Conservation (phyloP, 30 jellyfish, hydroid and myxozoan genomes). For the Haliclystus octoradiatus region DNA sequence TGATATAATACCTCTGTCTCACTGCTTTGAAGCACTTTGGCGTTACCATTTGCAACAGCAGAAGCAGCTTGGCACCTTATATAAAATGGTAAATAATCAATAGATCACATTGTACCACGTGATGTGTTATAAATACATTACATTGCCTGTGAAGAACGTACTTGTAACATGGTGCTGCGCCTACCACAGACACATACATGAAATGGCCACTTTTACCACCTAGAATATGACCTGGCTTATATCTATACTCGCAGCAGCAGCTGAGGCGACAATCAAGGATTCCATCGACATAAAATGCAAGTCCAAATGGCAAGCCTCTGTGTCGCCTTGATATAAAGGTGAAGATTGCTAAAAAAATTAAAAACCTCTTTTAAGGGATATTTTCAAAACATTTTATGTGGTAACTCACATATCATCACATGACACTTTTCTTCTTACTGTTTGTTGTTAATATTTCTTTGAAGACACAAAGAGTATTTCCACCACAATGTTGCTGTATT, state of each 20-base stretch:
- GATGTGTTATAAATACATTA: too few relatives aligned
- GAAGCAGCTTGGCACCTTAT: constrained; percentile 41
- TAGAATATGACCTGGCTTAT: constrained; percentile 77
- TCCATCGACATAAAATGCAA: constrained; percentile 75
- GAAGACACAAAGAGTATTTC: constrained; percentile 80
- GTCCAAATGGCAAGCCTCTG: constrained; percentile 95
- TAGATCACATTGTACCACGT: not conserved
- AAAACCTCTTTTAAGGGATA: not conserved
- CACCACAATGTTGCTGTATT: constrained; percentile 95
- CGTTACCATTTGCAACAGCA: constrained; percentile 16
- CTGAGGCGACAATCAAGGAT: constrained; percentile 68
- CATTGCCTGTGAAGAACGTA: too few relatives aligned
- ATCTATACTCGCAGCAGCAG: constrained; percentile 92
- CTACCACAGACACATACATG: constrained; percentile 51
- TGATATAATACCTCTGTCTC: not conserved
- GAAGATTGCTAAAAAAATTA: constrained; percentile 40
- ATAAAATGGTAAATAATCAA: not conserved
- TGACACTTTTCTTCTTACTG: constrained; percentile 29
- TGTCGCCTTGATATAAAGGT: constrained; percentile 89
- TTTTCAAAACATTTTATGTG: not conserved
- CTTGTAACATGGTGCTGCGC: constrained; percentile 98
- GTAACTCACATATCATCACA: not conserved
- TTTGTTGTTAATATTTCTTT: constrained; percentile 68
- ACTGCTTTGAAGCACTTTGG: not conserved
- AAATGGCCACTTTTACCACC: constrained; percentile 94